These are phyloP conservation scores for Taphrorychus bicolor DNA, from an alignment of 2,888 invertebrate species.

Conservation along the genomic window DNA sequence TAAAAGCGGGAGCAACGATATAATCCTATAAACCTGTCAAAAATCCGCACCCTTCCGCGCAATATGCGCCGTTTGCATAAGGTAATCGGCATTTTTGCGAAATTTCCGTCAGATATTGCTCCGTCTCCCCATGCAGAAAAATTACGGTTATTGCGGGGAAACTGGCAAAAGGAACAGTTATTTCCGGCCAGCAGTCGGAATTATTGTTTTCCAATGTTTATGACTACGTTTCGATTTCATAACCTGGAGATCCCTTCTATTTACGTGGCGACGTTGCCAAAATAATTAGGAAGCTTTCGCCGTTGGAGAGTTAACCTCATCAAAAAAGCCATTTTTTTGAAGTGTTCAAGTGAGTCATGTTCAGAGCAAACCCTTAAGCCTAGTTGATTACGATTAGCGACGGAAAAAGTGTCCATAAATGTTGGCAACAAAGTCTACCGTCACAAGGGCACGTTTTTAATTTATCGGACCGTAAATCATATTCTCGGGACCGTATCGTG, in stretches of 20 bases:
- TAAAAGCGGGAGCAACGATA: conserved; percentile 30
- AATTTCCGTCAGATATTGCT: conserved; percentile 40
- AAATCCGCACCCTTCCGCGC: conserved; percentile 26
- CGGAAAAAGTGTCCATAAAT: too few relatives aligned
- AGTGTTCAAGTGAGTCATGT: too few relatives aligned
- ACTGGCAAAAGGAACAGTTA: conserved; percentile 42
- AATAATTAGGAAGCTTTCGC: too few relatives aligned
- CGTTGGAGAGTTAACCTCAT: too few relatives aligned
- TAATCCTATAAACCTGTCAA: conserved; percentile 36
- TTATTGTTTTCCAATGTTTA: conserved; percentile 64
- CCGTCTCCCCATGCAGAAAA: conserved; percentile 26
- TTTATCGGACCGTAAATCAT: conserved; percentile 6
- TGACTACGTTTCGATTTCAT: conserved; percentile 63
- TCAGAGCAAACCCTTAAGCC: too few relatives aligned
- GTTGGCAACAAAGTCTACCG: neutral
- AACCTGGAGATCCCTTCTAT: conserved; percentile 52
- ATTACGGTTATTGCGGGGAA: conserved; percentile 40
- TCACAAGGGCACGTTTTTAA: conserved; percentile 3
- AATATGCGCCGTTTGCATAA: conserved; percentile 41
- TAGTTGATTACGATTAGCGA: too few relatives aligned
- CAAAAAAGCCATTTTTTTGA: too few relatives aligned
- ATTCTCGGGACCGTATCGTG: neutral
- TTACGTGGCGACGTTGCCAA: conserved; percentile 17
- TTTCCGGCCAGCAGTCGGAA: conserved; percentile 46
- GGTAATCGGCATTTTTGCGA: conserved; percentile 41